phyloP scores from a whole-genome alignment of 2,888 invertebrate species.

The Nudaria mundana region DNA sequence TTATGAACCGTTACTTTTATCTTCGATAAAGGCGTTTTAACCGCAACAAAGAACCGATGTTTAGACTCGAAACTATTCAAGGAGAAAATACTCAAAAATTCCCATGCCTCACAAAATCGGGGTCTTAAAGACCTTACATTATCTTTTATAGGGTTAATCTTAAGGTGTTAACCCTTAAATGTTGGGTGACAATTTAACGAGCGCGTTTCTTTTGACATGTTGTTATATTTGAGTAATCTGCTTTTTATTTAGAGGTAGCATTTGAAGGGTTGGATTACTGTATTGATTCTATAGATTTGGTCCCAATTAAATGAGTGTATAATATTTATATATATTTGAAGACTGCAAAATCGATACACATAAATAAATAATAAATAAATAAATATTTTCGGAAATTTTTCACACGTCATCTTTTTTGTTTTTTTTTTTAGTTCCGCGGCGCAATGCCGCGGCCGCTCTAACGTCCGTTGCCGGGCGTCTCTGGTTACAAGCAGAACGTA shows the following conservation, averaged over 20 bases:
- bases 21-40: slow-evolving; percentile 40
- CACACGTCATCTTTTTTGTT: too few relatives aligned
- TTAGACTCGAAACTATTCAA: slow-evolving; percentile 61
- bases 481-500: too few relatives aligned
- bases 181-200: slow-evolving; percentile 56
- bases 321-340: slow-evolving; percentile 3
- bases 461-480: too few relatives aligned
- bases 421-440: too few relatives aligned
- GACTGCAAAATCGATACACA: too few relatives aligned
- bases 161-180: slow-evolving; percentile 53
- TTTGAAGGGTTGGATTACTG: slow-evolving; percentile 8
- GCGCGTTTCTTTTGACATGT: slow-evolving; percentile 42
- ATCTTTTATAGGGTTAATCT: slow-evolving; percentile 52
- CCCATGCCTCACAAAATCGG: slow-evolving; percentile 54
- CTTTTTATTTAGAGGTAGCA: slow-evolving; percentile 18
- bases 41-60: slow-evolving; percentile 61
- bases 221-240: slow-evolving; percentile 40
- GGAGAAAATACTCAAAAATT: slow-evolving; percentile 64
- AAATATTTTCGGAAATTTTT: too few relatives aligned
- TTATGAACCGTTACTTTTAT: slow-evolving; percentile 38
- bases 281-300: slow-evolving; percentile 10
- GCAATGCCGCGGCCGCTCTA: too few relatives aligned
- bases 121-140: slow-evolving; percentile 39
- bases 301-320: slow-evolving; percentile 16
- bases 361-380: too few relatives aligned